Percentiles rank a stretch among this genome's conserved stretches.
Conservation (phyloP, 2,113 vertebrate species). For the Phylloscopus trochilus region DNA sequence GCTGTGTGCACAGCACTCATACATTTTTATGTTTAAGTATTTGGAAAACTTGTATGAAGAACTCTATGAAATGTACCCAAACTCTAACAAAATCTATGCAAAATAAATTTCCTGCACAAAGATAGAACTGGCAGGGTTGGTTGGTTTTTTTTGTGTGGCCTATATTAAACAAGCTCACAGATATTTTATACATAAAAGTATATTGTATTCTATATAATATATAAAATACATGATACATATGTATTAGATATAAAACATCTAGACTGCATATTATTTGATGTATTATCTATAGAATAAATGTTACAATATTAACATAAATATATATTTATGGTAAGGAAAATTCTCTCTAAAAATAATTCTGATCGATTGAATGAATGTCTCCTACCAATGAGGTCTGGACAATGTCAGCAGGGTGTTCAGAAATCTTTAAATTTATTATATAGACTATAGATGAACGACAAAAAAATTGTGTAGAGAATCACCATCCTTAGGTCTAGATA, state of each 20-base stretch:
- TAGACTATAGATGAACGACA: not conserved
- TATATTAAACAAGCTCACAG: not conserved
- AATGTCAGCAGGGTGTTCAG: not conserved
- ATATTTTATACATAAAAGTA: not conserved
- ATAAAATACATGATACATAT: not conserved
- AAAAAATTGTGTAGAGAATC: not conserved
- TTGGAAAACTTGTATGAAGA: not conserved
- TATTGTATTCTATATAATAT: not conserved
- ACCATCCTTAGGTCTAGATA: not conserved
- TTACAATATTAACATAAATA: not conserved
- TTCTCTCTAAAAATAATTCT: not conserved
- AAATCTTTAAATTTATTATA: not conserved
- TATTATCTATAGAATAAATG: not conserved
- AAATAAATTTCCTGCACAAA: conserved; percentile 27
- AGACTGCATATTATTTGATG: not conserved
- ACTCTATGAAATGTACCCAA: not conserved
- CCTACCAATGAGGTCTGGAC: not conserved
- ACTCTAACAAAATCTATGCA: not conserved
- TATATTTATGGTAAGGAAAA: not conserved
- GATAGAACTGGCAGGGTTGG: rapidly evolving
- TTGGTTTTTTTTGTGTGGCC: not conserved
- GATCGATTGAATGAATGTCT: not conserved
- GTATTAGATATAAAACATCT: not conserved
- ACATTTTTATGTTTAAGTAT: not conserved
- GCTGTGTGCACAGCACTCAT: rapidly evolving